Evolutionary conservation across 1,140 invertebrate genomes (phyloP).

Genomic region (Paracyclopina nana): DNA sequence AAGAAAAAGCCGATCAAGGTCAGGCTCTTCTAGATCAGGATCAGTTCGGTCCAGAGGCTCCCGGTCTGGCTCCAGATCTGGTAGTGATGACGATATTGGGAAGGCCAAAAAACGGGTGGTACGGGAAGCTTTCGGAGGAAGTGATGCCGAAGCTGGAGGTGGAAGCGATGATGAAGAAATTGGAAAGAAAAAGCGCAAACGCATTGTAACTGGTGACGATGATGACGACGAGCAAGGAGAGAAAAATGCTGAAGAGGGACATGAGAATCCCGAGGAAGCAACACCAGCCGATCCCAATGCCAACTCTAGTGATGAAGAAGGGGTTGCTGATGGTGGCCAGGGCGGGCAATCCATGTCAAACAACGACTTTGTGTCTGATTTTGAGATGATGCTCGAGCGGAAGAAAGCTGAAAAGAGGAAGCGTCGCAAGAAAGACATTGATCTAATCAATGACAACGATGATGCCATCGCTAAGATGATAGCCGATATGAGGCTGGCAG

Average conservation of each 20-base stretch:
- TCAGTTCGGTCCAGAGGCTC: not conserved
- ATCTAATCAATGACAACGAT: conserved; percentile 93
- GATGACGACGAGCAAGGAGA: not conserved
- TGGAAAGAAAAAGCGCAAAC: not conserved
- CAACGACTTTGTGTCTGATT: conserved; percentile 37
- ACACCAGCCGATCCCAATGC: not conserved
- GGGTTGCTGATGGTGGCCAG: not conserved
- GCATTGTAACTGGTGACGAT: not conserved
- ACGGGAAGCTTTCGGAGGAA: not conserved
- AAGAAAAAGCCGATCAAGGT: not conserved
- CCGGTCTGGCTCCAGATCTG: conserved; percentile 5
- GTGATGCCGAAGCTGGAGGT: not conserved
- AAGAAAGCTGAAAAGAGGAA: conserved; percentile 54
- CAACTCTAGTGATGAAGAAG: not conserved
- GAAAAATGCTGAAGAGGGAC: not conserved
- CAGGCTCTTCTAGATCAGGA: not conserved
- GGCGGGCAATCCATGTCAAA: not conserved
- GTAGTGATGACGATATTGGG: not conserved
- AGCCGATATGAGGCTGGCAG: conserved; percentile 15
- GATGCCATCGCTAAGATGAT: conserved; percentile 82
- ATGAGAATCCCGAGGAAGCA: not conserved
- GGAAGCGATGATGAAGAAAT: not conserved
- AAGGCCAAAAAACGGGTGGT: not conserved
- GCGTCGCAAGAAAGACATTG: conserved; percentile 58
- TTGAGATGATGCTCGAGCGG: conserved; percentile 63